Evolutionary conservation across 2,113 vertebrate species (phyloP).

Genomic region (Eclectus roratus): DNA sequence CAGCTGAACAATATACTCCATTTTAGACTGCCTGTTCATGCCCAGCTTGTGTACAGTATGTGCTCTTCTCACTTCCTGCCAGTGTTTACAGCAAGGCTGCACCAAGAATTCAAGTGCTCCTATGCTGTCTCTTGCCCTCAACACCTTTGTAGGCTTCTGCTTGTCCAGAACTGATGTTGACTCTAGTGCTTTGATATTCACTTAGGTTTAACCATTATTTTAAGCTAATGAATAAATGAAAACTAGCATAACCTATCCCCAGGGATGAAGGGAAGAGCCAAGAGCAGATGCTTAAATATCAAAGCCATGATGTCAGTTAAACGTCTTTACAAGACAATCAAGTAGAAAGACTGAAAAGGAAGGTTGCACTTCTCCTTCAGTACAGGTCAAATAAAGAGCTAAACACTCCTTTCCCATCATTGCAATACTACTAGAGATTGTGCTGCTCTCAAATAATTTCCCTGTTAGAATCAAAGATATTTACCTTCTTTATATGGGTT

Average conservation of each 20-base stretch:
- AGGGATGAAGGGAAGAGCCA: not conserved
- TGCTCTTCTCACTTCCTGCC: not conserved
- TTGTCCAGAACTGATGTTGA: not conserved
- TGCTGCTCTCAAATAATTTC: not conserved
- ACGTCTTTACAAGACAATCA: not conserved
- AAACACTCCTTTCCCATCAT: not conserved
- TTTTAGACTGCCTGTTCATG: not conserved
- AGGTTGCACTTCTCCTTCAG: not conserved
- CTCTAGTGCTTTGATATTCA: not conserved
- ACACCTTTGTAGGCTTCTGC: not conserved
- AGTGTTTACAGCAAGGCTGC: not conserved
- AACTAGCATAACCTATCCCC: not conserved
- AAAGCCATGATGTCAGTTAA: not conserved
- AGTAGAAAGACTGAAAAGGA: not conserved
- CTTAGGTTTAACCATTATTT: not conserved
- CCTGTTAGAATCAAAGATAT: not conserved
- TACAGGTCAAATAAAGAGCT: not conserved
- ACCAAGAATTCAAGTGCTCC: not conserved
- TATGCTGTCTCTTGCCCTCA: not conserved
- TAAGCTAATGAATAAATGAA: not conserved
- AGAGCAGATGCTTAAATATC: not conserved
- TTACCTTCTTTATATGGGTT: not conserved
- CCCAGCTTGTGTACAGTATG: not conserved
- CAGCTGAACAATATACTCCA: not conserved
- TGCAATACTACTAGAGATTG: not conserved